Evolutionary conservation across 2,888 invertebrate species (phyloP).

Genomic region (Drosophila fulvimacula): DNA sequence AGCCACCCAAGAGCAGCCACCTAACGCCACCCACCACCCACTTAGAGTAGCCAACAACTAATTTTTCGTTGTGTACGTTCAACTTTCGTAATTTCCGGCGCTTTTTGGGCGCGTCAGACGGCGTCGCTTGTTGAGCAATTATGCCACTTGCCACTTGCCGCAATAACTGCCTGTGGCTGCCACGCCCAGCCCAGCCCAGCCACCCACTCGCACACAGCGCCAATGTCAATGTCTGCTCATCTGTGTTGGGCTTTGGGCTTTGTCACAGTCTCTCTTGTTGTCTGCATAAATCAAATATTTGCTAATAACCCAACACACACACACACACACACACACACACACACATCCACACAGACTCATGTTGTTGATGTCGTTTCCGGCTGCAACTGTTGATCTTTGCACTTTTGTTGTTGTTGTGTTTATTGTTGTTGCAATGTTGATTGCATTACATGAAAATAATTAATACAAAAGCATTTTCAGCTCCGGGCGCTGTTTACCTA

Average conservation of each 20-base stretch:
- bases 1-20: background rate
- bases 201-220: background rate
- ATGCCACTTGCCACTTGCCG: conserved; percentile 41
- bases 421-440: conserved; percentile 39
- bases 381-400: conserved; percentile 44
- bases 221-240: conserved; percentile 33
- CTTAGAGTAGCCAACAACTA: conserved; percentile 32
- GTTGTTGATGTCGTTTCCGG: conserved; percentile 25
- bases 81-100: conserved; percentile 66
- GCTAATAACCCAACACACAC: conserved; percentile 39
- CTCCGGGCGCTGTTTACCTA: background rate
- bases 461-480: conserved; percentile 48
- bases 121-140: conserved; percentile 52
- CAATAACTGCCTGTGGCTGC: conserved; percentile 20
- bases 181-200: conserved; percentile 17
- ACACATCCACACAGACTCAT: background rate
- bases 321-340: conserved; percentile 3
- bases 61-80: conserved; percentile 53
- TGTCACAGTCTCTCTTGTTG: conserved; percentile 15
- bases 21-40: background rate
- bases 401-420: conserved; percentile 19
- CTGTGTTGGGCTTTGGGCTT: conserved; percentile 26
- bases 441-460: conserved; percentile 74
- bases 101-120: conserved; percentile 32
- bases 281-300: conserved; percentile 66